A percentile compares a stretch with the other conserved stretches of the same genome.
Evolutionary conservation across 2,113 vertebrate species (phyloP).

Genomic region (Dendrocopos noguchii): DNA sequence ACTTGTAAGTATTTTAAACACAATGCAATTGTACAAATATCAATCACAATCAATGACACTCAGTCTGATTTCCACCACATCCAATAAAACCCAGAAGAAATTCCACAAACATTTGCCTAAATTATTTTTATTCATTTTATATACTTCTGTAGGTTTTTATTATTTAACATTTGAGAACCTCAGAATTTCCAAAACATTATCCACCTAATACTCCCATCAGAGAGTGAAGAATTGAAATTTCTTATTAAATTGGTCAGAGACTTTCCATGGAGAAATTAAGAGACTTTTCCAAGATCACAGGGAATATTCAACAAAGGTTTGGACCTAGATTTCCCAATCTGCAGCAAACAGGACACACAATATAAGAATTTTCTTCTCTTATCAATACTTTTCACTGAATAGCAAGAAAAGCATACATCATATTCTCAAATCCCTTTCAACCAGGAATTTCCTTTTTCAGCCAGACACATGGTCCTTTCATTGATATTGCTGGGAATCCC

Average conservation of each 20-base stretch:
- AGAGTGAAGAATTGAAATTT: neutral
- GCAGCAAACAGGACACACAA: neutral
- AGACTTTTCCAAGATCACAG: neutral
- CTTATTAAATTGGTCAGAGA: neutral
- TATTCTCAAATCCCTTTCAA: conserved; percentile 10
- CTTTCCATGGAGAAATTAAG: neutral
- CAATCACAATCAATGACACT: neutral
- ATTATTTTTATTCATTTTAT: neutral
- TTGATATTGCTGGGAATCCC: neutral
- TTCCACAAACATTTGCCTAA: neutral
- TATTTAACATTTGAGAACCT: neutral
- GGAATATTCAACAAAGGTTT: neutral
- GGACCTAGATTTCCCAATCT: neutral
- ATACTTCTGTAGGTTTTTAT: neutral
- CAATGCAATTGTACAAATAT: conserved; percentile 6
- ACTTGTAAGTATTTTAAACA: neutral
- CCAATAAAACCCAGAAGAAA: neutral
- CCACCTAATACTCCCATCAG: neutral
- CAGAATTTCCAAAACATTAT: neutral
- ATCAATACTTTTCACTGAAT: neutral
- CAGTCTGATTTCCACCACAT: conserved; percentile 15
- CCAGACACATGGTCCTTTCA: neutral
- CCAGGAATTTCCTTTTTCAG: neutral
- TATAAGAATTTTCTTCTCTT: neutral
- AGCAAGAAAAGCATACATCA: neutral